Evolutionary conservation across 2,797 vertebrate genomes (phyloP).

Genomic region (Cheirogaleus major): DNA sequence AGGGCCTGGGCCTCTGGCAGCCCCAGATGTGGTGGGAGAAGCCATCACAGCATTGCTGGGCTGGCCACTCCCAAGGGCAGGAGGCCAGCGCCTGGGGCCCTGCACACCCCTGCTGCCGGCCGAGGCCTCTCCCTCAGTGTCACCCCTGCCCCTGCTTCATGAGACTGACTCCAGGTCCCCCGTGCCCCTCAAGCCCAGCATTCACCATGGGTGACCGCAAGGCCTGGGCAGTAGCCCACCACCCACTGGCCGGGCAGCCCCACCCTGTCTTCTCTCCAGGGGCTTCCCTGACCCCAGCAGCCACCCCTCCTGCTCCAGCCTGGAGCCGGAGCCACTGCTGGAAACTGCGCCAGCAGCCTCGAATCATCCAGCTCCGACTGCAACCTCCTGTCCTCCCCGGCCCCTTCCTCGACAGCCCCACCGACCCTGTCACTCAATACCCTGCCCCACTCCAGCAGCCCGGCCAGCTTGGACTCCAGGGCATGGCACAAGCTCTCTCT

Average conservation of each 20-base stretch:
- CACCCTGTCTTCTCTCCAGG: background rate
- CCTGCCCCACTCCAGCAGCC: too few relatives aligned
- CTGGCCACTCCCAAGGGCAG: background rate
- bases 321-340: background rate
- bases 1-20: background rate
- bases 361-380: fast-evolving
- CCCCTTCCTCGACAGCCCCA: background rate
- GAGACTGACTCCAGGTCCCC: background rate
- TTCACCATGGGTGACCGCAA: too few relatives aligned
- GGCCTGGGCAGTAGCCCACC: too few relatives aligned
- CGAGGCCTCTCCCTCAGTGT: fast-evolving
- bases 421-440: fast-evolving
- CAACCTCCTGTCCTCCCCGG: background rate
- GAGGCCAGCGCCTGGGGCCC: background rate
- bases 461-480: too few relatives aligned
- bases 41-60: too few relatives aligned
- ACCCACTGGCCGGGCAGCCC: background rate
- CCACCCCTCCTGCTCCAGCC: background rate
- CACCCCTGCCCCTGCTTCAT: too few relatives aligned
- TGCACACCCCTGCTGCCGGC: fast-evolving
- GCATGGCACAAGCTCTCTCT: too few relatives aligned
- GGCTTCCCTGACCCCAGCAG: too few relatives aligned
- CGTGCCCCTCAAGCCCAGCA: background rate
- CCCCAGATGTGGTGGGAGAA: background rate
- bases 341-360: too few relatives aligned